Base-by-base conservation (phyloP, 1,140 invertebrate genomes). In the Argopecten irradians region DNA sequence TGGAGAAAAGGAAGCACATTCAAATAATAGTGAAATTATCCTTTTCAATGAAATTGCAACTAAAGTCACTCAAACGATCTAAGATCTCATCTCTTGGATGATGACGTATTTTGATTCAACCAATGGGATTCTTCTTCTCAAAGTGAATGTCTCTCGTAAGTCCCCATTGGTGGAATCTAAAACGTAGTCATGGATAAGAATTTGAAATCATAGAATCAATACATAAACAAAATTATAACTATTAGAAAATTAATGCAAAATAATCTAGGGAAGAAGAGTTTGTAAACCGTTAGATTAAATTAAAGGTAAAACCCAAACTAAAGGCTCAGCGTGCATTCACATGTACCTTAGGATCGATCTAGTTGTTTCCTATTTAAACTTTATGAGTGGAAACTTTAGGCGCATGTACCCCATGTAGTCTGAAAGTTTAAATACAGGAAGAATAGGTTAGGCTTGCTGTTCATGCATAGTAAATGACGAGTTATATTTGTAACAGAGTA, bases 221-320 rank as follows among this genome's bases (percentile, higher is more conserved):
- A 71, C 7, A 55, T 55, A 2, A 55, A 55, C 43, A 71, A 71
- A 71, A 71, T n/a, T n/a, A n/a, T 71, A 71, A 71, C 55, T 71
- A 71, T 71, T 71, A 71, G 55, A 71, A 71, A 71, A 71, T 71
- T 71, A 71, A 71, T 71, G 55, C 55, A 71, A 71, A 71, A 71
- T 71, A 71, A 71, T 71, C 55, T 71, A 71, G 55, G n/a, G 55
- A 71, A 71, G 55, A 71, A 71, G n/a, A 71, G 55, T 71, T 71
- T 71, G 55, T 71, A 71, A 71, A 71, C 16, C 55, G 55, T 71
- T 71, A 71, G 55, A 71, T 71, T 71, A 16, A 71, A 28, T 46
- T 14, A 46, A 46, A 46, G 43, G 19, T 46, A 46, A 71, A 71
- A n/a, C 11, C 55, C 55, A 71, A 71, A 71, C 55, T 71, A 28